phyloP scores from a whole-genome alignment of 2,888 invertebrate species.

The Machimus atricapillus region DNA sequence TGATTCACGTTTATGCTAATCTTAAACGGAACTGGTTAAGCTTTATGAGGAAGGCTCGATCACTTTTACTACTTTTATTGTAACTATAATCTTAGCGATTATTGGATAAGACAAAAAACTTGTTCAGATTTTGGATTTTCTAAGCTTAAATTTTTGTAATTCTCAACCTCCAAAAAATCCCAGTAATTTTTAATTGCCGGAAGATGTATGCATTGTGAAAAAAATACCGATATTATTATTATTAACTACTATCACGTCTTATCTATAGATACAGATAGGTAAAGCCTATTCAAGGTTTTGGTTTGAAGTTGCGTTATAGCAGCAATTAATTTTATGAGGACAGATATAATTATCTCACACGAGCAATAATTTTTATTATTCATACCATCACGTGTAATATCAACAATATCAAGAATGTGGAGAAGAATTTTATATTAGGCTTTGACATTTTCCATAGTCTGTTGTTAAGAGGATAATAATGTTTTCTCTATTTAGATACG shows the following conservation, averaged over 20 bases:
- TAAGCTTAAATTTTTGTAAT: background rate
- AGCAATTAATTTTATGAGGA: background rate
- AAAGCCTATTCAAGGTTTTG: background rate
- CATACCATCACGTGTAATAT: background rate
- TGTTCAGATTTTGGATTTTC: background rate
- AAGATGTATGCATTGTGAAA: background rate
- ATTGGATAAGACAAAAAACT: background rate
- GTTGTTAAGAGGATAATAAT: background rate
- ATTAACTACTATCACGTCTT: background rate
- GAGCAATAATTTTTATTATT: background rate
- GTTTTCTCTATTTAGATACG: background rate
- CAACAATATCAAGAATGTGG: background rate
- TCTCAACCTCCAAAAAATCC: background rate
- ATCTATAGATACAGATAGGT: background rate
- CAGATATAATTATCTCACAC: background rate
- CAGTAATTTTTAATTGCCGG: background rate
- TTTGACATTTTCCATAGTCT: background rate
- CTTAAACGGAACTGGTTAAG: background rate
- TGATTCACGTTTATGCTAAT: conserved; percentile 19
- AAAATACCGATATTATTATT: background rate
- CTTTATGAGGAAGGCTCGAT: background rate
- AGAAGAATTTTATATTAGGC: background rate
- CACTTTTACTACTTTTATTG: background rate
- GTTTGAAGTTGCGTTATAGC: background rate
- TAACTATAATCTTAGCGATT: background rate